Evolutionary conservation across 2,888 invertebrate genomes (phyloP).

Genomic region (Junonia oenone): DNA sequence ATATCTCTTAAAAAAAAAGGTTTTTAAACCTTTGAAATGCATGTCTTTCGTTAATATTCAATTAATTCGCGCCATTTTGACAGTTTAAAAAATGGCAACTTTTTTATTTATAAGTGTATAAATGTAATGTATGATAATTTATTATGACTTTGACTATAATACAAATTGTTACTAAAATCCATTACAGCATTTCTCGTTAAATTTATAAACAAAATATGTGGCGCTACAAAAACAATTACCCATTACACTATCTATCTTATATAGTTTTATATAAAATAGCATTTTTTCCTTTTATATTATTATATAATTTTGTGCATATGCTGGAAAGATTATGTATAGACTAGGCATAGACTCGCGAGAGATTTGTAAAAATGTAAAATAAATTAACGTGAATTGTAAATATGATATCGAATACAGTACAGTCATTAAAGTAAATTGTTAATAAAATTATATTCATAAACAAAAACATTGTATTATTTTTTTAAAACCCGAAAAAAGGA

Average conservation of each 20-base stretch:
- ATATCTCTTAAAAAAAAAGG: too few relatives aligned
- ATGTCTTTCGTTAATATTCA: too few relatives aligned
- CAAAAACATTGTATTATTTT: slow-evolving; percentile 53
- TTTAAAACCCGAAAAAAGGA: background rate
- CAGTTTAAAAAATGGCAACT: background rate
- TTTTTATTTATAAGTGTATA: too few relatives aligned
- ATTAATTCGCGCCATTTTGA: background rate
- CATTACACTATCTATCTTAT: background rate
- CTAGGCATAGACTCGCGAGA: slow-evolving; percentile 49
- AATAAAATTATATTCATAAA: slow-evolving; percentile 80
- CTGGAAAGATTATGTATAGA: slow-evolving; percentile 24
- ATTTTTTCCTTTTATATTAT: slow-evolving; percentile 9
- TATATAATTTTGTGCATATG: slow-evolving; percentile 23
- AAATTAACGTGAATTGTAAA: slow-evolving; percentile 69
- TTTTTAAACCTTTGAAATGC: too few relatives aligned
- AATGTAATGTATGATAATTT: background rate
- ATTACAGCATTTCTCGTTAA: slow-evolving; percentile 17
- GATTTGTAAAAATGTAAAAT: slow-evolving; percentile 75
- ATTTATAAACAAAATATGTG: background rate
- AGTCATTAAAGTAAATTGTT: slow-evolving; percentile 80
- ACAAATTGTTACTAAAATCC: background rate
- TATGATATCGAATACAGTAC: slow-evolving; percentile 75
- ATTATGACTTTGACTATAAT: background rate
- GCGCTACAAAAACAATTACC: background rate
- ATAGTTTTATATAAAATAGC: slow-evolving; percentile 12